Conservation (phyloP, 2,888 invertebrate species). For the Nysson spinosus region DNA sequence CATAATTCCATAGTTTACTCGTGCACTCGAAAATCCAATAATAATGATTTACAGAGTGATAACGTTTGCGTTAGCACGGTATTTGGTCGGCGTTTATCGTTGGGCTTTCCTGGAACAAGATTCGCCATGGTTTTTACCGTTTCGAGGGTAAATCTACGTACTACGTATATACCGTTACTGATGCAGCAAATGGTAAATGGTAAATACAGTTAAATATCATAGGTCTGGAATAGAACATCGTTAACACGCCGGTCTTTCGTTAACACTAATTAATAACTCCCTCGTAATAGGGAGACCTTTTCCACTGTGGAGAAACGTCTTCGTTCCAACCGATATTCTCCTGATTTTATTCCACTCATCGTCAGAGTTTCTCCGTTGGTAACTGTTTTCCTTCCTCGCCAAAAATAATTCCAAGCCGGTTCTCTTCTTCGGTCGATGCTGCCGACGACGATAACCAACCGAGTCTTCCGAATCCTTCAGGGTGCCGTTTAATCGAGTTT, state of each 20-base stretch:
- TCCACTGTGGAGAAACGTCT: conserved; percentile 25
- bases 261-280: conserved; percentile 56
- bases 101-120: conserved; percentile 13
- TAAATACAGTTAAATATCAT: not conserved
- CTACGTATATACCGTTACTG: too few relatives aligned
- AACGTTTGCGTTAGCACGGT: conserved; percentile 2
- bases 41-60: conserved; percentile 26
- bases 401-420: conserved; percentile 42
- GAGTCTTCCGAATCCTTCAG: conserved; percentile 28
- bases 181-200: too few relatives aligned
- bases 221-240: conserved; percentile 1
- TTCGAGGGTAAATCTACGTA: not conserved
- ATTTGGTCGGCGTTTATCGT: conserved; percentile 32
- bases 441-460: conserved; percentile 56
- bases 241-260: conserved; percentile 47
- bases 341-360: conserved; percentile 1
- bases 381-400: conserved; percentile 34
- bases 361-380: conserved; percentile 40
- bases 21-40: conserved; percentile 27
- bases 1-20: too few relatives aligned
- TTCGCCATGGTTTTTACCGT: conserved; percentile 34
- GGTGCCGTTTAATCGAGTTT: not conserved
- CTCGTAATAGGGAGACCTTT: conserved; percentile 42
- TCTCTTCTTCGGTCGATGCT: conserved; percentile 58
- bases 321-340: conserved; percentile 37